phyloP scores from a whole-genome alignment of 2,888 invertebrate species.

The Bembecia ichneumoniformis region DNA sequence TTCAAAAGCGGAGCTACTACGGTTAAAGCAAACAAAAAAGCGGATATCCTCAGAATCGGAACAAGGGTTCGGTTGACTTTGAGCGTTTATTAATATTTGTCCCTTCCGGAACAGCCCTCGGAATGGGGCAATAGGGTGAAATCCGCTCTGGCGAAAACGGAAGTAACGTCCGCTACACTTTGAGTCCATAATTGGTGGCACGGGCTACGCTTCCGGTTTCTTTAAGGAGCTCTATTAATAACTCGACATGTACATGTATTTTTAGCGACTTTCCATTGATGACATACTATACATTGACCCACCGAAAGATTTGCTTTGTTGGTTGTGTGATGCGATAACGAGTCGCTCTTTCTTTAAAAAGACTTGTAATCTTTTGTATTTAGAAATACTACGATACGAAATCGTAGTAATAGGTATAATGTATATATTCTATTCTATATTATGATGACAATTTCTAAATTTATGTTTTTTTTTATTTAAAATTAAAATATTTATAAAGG shows the following conservation, averaged over 20 bases:
- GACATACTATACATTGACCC: too few relatives aligned
- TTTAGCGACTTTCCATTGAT: too few relatives aligned
- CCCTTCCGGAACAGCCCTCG: constrained; percentile 63
- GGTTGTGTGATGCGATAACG: background rate
- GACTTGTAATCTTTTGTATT: too few relatives aligned
- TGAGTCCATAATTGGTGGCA: constrained; percentile 57
- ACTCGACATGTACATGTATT: too few relatives aligned
- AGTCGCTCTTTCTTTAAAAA: too few relatives aligned
- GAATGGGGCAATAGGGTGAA: constrained; percentile 55
- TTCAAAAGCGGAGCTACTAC: constrained; percentile 2
- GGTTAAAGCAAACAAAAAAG: constrained; percentile 18
- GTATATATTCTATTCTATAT: too few relatives aligned
- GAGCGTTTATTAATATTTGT: constrained; percentile 56
- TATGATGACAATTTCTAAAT: too few relatives aligned
- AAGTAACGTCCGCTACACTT: constrained; percentile 62
- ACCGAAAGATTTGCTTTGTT: background rate
- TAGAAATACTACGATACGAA: too few relatives aligned
- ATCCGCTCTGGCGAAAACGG: constrained; percentile 57
- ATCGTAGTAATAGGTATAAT: too few relatives aligned
- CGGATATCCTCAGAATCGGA: constrained; percentile 43
- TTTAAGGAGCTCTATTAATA: constrained; percentile 22
- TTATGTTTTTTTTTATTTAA: too few relatives aligned
- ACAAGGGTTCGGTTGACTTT: constrained; percentile 55
- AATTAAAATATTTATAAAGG: too few relatives aligned
- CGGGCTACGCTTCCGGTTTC: constrained; percentile 59